A percentile compares a stretch with the other conserved stretches of the same genome.
Evolutionary conservation across 2,113 vertebrate species (phyloP).

Genomic region (Urocolius indicus): DNA sequence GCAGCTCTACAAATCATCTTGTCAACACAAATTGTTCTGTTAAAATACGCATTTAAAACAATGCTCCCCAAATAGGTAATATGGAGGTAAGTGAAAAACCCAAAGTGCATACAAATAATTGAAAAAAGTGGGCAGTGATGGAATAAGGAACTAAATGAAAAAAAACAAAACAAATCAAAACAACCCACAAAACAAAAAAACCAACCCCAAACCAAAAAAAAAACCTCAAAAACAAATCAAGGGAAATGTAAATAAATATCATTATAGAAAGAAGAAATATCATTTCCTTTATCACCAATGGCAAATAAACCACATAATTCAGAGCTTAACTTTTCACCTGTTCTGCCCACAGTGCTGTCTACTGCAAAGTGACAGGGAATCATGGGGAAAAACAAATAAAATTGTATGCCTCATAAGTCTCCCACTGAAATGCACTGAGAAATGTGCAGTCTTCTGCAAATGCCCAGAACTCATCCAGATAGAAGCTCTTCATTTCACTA

Average conservation of each 20-base stretch:
- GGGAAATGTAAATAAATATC: conserved; percentile 2
- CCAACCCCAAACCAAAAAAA: too few relatives aligned
- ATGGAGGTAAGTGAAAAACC: conserved; percentile 58
- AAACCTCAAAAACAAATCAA: not conserved
- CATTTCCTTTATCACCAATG: not conserved
- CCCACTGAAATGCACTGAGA: not conserved
- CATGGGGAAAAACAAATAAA: conserved; percentile 2
- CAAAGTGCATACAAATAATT: conserved; percentile 39
- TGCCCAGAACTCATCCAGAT: not conserved
- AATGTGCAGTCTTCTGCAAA: not conserved
- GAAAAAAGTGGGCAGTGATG: not conserved
- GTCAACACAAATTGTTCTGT: conserved; percentile 63
- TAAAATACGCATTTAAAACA: conserved; percentile 69
- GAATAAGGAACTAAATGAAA: not conserved
- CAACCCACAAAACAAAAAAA: not conserved
- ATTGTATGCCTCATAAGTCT: not conserved
- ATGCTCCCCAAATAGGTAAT: conserved; percentile 49
- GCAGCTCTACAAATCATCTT: conserved; percentile 72
- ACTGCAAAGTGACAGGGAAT: not conserved
- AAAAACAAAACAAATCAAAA: not conserved
- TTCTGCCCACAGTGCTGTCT: not conserved
- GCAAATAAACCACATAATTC: not conserved
- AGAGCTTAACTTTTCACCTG: not conserved
- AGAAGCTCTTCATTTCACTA: conserved; percentile 1
- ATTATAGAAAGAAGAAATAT: not conserved